These are phyloP conservation scores for Anneissia japonica DNA, from an alignment of 35 echinoderm and acorn worm species.

Conservation along the genomic window DNA sequence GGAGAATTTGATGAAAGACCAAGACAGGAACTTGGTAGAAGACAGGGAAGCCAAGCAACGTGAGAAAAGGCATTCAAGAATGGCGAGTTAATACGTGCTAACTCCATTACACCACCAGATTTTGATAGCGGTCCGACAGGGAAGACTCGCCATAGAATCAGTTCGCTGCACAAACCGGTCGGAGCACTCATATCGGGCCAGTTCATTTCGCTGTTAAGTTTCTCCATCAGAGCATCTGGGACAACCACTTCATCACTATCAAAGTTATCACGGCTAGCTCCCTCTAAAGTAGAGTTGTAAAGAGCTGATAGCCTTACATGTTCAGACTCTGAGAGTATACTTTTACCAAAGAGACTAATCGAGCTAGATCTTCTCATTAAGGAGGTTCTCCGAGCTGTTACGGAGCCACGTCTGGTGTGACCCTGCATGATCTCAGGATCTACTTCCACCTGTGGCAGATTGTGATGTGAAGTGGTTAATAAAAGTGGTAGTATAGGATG, in stretches of 20 bases:
- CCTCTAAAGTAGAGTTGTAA: constrained; percentile 57
- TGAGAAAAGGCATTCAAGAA: constrained; percentile 88
- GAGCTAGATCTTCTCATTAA: constrained; percentile 36
- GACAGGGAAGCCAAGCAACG: constrained; percentile 84
- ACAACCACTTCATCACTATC: constrained; percentile 79
- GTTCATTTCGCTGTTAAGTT: constrained; percentile 80
- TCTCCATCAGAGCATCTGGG: constrained; percentile 87
- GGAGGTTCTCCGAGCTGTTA: constrained; percentile 48
- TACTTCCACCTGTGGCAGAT: constrained; percentile 79
- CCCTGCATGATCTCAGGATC: constrained; percentile 70
- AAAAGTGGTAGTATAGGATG: constrained; percentile 83
- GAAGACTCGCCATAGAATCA: constrained; percentile 95
- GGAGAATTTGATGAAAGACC: constrained; percentile 91
- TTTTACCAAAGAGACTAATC: constrained; percentile 83
- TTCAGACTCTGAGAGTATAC: constrained; percentile 67
- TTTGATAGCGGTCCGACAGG: constrained; percentile 85
- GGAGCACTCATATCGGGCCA: constrained; percentile 99
- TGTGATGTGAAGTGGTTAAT: constrained; percentile 86
- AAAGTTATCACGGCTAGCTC: constrained; percentile 42
- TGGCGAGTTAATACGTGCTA: constrained; percentile 90
- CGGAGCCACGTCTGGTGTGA: constrained; percentile 57
- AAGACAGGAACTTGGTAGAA: constrained; percentile 90
- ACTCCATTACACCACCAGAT: constrained; percentile 72
- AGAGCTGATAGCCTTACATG: constrained; percentile 55
- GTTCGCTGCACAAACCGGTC: constrained; percentile 97